phyloP scores from a whole-genome alignment of 2,888 invertebrate genomes.

The Ischnus inquisitorius region DNA sequence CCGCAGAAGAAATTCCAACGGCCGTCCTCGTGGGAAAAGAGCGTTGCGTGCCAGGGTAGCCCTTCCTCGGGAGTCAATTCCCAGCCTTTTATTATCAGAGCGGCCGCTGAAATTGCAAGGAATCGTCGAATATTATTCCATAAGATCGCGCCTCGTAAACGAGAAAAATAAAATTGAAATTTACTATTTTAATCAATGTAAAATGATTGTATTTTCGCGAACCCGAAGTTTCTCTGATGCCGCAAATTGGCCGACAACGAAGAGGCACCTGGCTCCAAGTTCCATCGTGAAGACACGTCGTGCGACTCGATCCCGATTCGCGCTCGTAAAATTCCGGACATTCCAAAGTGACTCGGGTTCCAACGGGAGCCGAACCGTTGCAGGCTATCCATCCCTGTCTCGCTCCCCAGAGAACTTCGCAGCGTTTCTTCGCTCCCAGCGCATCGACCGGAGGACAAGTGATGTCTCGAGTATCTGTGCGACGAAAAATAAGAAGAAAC shows the following conservation, averaged over 20 bases:
- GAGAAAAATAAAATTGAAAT: constrained; percentile 1
- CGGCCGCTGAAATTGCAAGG: constrained; percentile 63
- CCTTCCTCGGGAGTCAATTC: constrained; percentile 79
- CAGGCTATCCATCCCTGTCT: constrained; percentile 81
- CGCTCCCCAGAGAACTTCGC: constrained; percentile 78
- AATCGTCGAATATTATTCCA: background rate
- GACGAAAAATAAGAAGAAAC: background rate
- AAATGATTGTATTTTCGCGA: constrained; percentile 15
- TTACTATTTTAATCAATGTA: no score
- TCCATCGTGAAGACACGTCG: constrained; percentile 84
- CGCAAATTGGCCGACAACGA: constrained; percentile 83
- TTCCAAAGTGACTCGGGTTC: constrained; percentile 80
- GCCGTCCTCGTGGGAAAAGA: constrained; percentile 85
- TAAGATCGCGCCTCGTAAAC: background rate
- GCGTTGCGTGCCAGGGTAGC: constrained; percentile 87
- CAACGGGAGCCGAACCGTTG: constrained; percentile 79
- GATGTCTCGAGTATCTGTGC: constrained; percentile 61
- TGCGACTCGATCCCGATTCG: constrained; percentile 73
- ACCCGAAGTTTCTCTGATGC: constrained; percentile 74
- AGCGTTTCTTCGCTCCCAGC: constrained; percentile 74
- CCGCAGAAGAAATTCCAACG: constrained; percentile 87
- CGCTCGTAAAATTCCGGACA: constrained; percentile 83
- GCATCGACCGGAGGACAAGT: constrained; percentile 74
- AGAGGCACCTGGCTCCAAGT: constrained; percentile 84
- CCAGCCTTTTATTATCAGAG: constrained; percentile 85